Evolutionary conservation across 2,888 invertebrate genomes (phyloP), one percentile per base, ranked within the genome.

Genomic region (Chymomyza fuscimana): DNA sequence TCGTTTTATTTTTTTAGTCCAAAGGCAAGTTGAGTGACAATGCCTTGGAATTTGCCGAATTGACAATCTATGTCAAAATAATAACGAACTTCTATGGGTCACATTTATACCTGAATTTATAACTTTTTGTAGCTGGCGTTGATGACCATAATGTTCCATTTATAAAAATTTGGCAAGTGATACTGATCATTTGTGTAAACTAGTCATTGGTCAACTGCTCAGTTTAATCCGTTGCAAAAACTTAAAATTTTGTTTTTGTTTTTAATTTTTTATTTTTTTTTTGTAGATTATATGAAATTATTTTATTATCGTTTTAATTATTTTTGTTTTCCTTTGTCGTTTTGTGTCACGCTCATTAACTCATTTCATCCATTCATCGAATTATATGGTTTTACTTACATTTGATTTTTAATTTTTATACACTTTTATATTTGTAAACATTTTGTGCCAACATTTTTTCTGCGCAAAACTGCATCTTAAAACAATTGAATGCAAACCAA

Each of bases 361-460:
- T 58, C 15, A 58, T 67, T 65, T 63, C 69, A 73, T 77, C 60
- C 15, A 51, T 67, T 51, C 63, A 70, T 22, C 67, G 69, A 77
- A 56, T 78, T 73, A 70, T 66, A 69, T 67, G 68, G 63, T 63
- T 65, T 66, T 69, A n/a, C 63, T 74, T 61, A 65, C 58, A 36
- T 73, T 58, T 67, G 63, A 58, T 63, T 68, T 65, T 58, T 62
- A 59, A 19, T 59, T 66, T 67, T 50, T 22, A 64, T 72, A 46
- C n/a, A 63, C 50, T 65, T 50, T 12, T 72, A 64, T 36, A 32
- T 61, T 69, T 71, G n/a, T 50, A n/a, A 64, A 69, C 66, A 69
- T 67, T 65, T 72, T 76, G 68, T 74, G 77, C 76, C 70, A 65
- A 77, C 74, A 66, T 77, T 78, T 67, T 46, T 70, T 59, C 25